phyloP scores from a whole-genome alignment of 2,888 invertebrate genomes.

The Drosophila nr. fundita region DNA sequence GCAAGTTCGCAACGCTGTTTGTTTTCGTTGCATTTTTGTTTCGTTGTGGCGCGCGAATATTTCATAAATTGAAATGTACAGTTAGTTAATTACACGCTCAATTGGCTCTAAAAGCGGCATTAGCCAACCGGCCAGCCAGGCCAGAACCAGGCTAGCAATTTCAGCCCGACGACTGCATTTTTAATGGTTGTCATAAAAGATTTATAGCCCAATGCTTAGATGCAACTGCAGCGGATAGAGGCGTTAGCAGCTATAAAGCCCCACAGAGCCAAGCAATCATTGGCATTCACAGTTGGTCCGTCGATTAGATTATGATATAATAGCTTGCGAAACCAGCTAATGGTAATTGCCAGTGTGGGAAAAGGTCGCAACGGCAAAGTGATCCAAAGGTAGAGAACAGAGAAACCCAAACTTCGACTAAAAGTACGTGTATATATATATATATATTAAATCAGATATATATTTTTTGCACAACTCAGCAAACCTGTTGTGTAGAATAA shows the following conservation, averaged over 20 bases:
- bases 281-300: constrained; percentile 36
- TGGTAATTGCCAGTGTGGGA: constrained; percentile 6
- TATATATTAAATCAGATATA: neutral
- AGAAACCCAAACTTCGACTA: neutral
- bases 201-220: constrained; percentile 63
- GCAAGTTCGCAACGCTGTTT: constrained; percentile 37
- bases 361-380: constrained; percentile 17
- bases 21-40: constrained; percentile 22
- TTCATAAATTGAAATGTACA: constrained; percentile 79
- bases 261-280: constrained; percentile 27
- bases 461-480: neutral
- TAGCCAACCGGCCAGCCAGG: constrained; percentile 36
- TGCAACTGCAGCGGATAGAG: constrained; percentile 28
- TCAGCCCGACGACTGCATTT: constrained; percentile 52
- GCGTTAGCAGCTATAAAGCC: constrained; percentile 31
- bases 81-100: constrained; percentile 80
- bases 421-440: neutral
- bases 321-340: constrained; percentile 35
- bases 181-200: constrained; percentile 67
- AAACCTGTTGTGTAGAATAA: too few relatives aligned
- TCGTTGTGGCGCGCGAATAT: constrained; percentile 52
- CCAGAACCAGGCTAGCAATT: constrained; percentile 54
- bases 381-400: neutral
- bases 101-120: constrained; percentile 76
- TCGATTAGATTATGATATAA: constrained; percentile 42